These are phyloP conservation scores for Autographa pulchrina DNA, from an alignment of 2,888 invertebrate species.

Conservation along the genomic window DNA sequence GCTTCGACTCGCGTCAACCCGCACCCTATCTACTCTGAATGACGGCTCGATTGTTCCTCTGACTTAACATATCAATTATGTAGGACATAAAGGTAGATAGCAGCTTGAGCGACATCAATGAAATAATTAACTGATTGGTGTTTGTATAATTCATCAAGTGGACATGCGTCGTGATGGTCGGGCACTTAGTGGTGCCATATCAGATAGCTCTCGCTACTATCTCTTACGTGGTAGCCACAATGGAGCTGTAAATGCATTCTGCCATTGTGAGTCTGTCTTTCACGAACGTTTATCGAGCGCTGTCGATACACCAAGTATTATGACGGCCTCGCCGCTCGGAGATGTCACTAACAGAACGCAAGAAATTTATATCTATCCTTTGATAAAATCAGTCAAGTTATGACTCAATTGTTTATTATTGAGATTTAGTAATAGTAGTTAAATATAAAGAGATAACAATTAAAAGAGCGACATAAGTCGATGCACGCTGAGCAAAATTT, in stretches of 20 bases:
- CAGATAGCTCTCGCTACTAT: conserved; percentile 77
- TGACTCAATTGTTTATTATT: neutral
- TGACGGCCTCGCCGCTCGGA: conserved; percentile 44
- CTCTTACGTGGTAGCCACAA: conserved; percentile 75
- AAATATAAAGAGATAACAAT: neutral
- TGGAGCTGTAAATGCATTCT: conserved; percentile 81
- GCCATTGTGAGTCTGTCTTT: conserved; percentile 73
- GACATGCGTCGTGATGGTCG: conserved; percentile 72
- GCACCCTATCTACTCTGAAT: conserved; percentile 65
- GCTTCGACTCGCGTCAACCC: conserved; percentile 48
- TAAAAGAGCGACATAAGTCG: conserved; percentile 2
- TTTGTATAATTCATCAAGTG: conserved; percentile 88
- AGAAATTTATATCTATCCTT: neutral
- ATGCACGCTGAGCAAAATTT: conserved; percentile 9
- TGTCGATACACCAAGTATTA: conserved; percentile 69
- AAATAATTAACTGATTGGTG: conserved; percentile 89
- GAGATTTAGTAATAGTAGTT: neutral
- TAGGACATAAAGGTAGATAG: conserved; percentile 86
- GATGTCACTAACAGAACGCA: conserved; percentile 28
- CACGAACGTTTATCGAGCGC: conserved; percentile 71
- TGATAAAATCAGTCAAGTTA: neutral
- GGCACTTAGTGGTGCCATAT: conserved; percentile 83
- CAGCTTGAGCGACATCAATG: conserved; percentile 87
- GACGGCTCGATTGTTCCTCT: conserved; percentile 85
- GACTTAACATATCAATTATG: conserved; percentile 89